phyloP scores from a whole-genome alignment of 23 tunicate species.

The Botrylloides violaceus region DNA sequence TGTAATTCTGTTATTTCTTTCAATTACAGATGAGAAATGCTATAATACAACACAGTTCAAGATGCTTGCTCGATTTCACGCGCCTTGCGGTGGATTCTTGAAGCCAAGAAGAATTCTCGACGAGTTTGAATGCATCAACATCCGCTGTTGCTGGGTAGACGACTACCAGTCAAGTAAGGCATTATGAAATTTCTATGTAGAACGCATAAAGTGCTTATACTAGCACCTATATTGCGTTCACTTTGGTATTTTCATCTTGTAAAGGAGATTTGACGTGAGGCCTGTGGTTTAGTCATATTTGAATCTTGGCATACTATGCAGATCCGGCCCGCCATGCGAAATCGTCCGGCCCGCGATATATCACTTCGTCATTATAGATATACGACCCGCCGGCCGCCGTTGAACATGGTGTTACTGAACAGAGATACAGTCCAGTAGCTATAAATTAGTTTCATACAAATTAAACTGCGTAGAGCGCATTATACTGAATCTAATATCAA shows the following conservation, averaged over 20 bases:
- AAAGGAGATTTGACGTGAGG: too few relatives aligned
- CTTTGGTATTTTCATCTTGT: background rate
- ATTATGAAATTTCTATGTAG: background rate
- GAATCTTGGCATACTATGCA: too few relatives aligned
- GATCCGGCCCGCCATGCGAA: too few relatives aligned
- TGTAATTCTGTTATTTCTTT: too few relatives aligned
- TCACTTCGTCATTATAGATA: too few relatives aligned
- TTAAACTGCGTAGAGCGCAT: too few relatives aligned
- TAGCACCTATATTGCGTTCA: background rate
- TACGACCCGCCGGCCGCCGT: too few relatives aligned
- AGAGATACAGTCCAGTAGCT: too few relatives aligned
- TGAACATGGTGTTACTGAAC: too few relatives aligned
- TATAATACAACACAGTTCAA: slow-evolving; percentile 12
- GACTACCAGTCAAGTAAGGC: slow-evolving; percentile 11
- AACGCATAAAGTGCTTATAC: background rate
- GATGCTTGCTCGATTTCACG: background rate
- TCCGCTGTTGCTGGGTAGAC: slow-evolving; percentile 8
- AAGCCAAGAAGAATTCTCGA: background rate
- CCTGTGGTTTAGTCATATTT: too few relatives aligned
- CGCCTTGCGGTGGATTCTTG: slow-evolving; percentile 20
- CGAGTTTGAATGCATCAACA: background rate
- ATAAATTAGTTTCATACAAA: background rate
- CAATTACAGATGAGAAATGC: slow-evolving; percentile 1
- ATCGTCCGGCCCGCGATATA: too few relatives aligned
- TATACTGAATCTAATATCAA: too few relatives aligned